Evolutionary conservation across 2,797 vertebrate species (phyloP).

Genomic region (Sebastes wilsoni): DNA sequence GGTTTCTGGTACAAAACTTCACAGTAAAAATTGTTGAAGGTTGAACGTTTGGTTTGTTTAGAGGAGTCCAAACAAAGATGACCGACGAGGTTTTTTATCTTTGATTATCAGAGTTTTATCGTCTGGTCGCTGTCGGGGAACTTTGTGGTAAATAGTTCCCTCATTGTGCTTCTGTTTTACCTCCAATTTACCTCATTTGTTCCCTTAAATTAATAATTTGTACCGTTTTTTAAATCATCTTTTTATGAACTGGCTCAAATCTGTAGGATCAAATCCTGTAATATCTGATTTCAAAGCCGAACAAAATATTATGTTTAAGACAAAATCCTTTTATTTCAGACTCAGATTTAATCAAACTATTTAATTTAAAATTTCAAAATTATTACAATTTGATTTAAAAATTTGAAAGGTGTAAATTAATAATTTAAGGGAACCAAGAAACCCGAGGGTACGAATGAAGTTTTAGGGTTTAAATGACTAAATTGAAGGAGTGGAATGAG

Average conservation of each 20-base stretch:
- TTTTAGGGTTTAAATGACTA: not conserved
- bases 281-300: not conserved
- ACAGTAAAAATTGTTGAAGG: not conserved
- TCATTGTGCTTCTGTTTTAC: not conserved
- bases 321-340: not conserved
- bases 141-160: not conserved
- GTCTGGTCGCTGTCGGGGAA: not conserved
- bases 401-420: not conserved
- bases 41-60: not conserved
- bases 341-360: not conserved
- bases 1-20: constrained; percentile 54
- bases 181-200: not conserved
- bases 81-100: not conserved
- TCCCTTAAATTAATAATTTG: not conserved
- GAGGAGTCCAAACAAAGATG: not conserved
- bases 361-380: not conserved
- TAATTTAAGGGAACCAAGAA: not conserved
- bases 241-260: not conserved
- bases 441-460: not conserved
- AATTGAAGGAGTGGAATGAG: not conserved
- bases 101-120: too few species aligned
- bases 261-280: not conserved
- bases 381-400: not conserved
- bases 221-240: not conserved
- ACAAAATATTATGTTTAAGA: not conserved